A percentile compares a stretch with the other conserved stretches of the same genome.
Evolutionary conservation across 2,888 invertebrate species (phyloP).

Genomic region (Euzetes globulus): DNA sequence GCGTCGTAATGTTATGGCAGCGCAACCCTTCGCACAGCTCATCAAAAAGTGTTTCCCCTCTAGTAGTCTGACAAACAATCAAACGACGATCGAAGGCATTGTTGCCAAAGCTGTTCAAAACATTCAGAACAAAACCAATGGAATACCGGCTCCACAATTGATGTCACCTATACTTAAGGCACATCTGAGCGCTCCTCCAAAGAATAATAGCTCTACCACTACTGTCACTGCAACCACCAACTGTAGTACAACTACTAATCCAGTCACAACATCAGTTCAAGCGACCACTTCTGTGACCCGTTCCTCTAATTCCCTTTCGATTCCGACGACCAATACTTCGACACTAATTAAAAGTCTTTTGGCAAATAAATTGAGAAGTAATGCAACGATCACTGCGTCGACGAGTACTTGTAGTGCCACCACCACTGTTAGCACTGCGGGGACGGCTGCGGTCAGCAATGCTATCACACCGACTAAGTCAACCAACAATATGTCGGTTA

Average conservation of each 20-base stretch:
- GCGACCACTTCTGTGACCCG: constrained; percentile 36
- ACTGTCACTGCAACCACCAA: constrained; percentile 25
- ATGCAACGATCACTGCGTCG: constrained; percentile 25
- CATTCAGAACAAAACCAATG: constrained; percentile 1
- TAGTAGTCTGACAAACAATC: constrained; percentile 17
- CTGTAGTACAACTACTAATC: constrained; percentile 8
- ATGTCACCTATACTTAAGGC: constrained; percentile 62
- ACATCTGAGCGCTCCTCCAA: constrained; percentile 62
- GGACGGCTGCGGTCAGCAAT: not conserved
- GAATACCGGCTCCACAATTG: constrained; percentile 13
- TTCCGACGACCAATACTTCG: constrained; percentile 52
- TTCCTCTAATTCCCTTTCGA: constrained; percentile 43
- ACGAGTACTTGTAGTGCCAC: not conserved
- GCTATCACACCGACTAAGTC: not conserved
- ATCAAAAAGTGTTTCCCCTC: constrained; percentile 36
- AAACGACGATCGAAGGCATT: constrained; percentile 31
- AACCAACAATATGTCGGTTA: not conserved
- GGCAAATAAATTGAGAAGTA: constrained; percentile 72
- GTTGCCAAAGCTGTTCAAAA: not conserved
- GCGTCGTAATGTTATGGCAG: constrained; percentile 33
- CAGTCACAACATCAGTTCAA: constrained; percentile 36
- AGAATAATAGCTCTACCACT: constrained; percentile 36
- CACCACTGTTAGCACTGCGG: not conserved
- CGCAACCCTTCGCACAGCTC: constrained; percentile 30
- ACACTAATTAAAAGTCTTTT: constrained; percentile 86